Evolutionary conservation across 2,888 invertebrate species (phyloP), one percentile per base, ranked within the genome.

Genomic region (Pandemis heparana): DNA sequence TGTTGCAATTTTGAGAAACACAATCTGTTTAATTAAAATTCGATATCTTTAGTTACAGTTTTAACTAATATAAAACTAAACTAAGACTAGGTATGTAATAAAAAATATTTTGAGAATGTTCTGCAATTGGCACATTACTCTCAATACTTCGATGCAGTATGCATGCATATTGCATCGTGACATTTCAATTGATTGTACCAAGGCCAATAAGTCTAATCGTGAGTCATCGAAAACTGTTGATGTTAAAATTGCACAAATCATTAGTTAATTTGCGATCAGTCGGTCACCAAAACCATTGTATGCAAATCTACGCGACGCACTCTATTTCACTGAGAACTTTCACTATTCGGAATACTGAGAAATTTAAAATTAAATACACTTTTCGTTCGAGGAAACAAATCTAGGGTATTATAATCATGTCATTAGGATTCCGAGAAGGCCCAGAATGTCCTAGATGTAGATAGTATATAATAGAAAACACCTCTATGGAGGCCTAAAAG

Each of bases 201-300:
- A 32, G 23, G 23, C 23, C 23, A 32, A n/a, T 7, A 56, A 53
- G 18, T 18, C 12, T 53, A 9, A 56, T 5, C 2, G 23, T 32
- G 23, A 32, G 4, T 32, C 23, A 32, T 32, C 1, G 23, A 4
- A 32, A 32, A 32, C 23, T 32, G 23, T 32, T 32, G 5, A 56
- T 56, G 0, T 16, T 6, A 16, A 5, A 12, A 23, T 23, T 10
- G 56, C 56, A 23, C 12, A 23, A 23, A 10, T 56, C 12, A 0
- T 18, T 18, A 9, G 53, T 56, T 56, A 23, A 16, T 7, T n/a
- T 53, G 9, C 10, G 53, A 53, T 53, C 53, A 18, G 23, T 8
- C 56, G 18, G 10, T 12, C 18, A 51, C 51, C 23, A 71, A 60
- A 65, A 61, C 60, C 60, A 70, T 74, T 74, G 74, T 75, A 68